Percentiles rank a stretch among this genome's conserved stretches.
These are phyloP conservation scores for Phocoena phocoena DNA, from an alignment of 2,113 vertebrate species.

Conservation along the genomic window DNA sequence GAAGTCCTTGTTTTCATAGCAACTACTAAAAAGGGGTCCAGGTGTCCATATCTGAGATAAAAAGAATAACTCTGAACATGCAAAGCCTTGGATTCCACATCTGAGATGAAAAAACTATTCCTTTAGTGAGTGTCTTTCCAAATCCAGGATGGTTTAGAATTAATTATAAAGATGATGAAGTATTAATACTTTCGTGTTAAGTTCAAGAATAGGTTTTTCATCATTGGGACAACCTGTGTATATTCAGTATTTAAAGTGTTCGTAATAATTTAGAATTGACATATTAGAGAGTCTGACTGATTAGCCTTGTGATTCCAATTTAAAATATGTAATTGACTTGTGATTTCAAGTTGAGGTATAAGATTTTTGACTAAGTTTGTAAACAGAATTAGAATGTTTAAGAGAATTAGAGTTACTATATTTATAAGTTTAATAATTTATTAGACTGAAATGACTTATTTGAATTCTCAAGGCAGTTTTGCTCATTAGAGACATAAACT, in stretches of 20 bases:
- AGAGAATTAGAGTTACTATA: conserved; percentile 49
- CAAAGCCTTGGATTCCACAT: neutral
- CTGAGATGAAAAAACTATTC: conserved; percentile 20
- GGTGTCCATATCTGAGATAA: neutral
- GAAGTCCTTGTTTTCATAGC: neutral
- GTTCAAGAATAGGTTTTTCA: conserved; percentile 67
- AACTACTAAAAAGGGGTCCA: neutral
- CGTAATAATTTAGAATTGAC: conserved; percentile 49
- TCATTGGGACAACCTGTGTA: conserved; percentile 52
- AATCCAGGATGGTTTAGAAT: conserved; percentile 50
- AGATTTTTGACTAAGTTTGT: conserved; percentile 54
- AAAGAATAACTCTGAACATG: neutral
- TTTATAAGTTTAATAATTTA: conserved; percentile 60
- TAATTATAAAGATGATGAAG: conserved; percentile 63
- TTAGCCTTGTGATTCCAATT: conserved; percentile 59
- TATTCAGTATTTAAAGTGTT: conserved; percentile 63
- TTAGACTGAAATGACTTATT: conserved; percentile 33
- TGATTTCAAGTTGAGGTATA: conserved; percentile 52
- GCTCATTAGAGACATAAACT: conserved; percentile 58
- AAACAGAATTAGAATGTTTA: conserved; percentile 62
- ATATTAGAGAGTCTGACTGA: conserved; percentile 33
- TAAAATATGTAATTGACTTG: conserved; percentile 62
- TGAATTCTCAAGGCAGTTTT: conserved; percentile 59
- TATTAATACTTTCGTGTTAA: conserved; percentile 66
- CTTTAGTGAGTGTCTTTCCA: conserved; percentile 34